Base-by-base conservation (phyloP, 2,888 invertebrate species). In the Sphaerophoria rueppellii region DNA sequence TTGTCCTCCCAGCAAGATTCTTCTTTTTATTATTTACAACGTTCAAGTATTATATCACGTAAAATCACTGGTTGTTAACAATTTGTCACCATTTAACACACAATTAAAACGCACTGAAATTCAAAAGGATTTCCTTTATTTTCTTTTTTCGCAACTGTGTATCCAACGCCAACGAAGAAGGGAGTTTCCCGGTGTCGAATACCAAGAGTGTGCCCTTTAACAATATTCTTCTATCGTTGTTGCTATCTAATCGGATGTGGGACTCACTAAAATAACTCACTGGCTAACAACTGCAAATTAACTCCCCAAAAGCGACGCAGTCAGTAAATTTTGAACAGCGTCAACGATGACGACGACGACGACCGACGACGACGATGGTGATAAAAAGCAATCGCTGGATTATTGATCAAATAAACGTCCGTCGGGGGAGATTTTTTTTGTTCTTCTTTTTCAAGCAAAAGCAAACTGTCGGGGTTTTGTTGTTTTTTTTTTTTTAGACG, bases 401-500 rank as follows among this genome's bases (percentile, higher is more conserved):
- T 85, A 85, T 85, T 81, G 85, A 85, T 85, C 85, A 85, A 85
- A 85, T 85, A 85, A 24, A 85, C 63, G 69, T 57, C 52, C 63
- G 69, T 57, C 52, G 73, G 81, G 73, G 85, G 76, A 80, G 75
- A 80, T 67, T 55, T 60, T 40, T 57, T 48, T 60, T 40, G 50
- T 48, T 48, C 55, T 35, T 43, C 40, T 34, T 43, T 48, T 57
- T 43, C 9, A 9, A 40, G 6, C 40, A 14, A 54, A 9, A 40
- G 6, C 40, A 14, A 54, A 55, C 32, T 3, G 24, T 32, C 92
- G 94, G 92, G 6, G 37, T 34, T 24, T 46, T 46, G 52, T 46
- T 35, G 6, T 46, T 61, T 5, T 76, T 46, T 75, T 48, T 54
- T 52, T 55, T 63, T 70, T 58, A 16, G 34, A 37, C 12, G 70